Conservation (phyloP, 1,140 invertebrate species). For the Tetramorium simillimum region DNA sequence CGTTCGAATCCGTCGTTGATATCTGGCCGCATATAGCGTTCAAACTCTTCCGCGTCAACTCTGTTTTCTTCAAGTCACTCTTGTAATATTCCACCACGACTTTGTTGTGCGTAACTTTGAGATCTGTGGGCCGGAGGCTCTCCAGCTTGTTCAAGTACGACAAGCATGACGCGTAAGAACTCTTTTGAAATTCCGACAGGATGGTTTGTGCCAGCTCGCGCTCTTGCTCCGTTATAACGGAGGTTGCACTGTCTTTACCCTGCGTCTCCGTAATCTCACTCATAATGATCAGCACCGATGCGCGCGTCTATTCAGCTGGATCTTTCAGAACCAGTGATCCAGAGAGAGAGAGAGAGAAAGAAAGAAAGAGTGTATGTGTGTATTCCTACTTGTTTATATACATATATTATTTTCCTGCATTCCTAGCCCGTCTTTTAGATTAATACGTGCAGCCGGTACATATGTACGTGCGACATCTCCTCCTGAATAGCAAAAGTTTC, state of each 20-base stretch:
- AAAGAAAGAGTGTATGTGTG: too few relatives aligned
- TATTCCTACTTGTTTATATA: too few relatives aligned
- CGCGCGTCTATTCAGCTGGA: too few relatives aligned
- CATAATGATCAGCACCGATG: conserved; percentile 63
- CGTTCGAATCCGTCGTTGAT: conserved; percentile 84
- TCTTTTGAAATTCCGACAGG: conserved; percentile 86
- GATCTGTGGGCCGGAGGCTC: conserved; percentile 86
- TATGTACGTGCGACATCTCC: too few relatives aligned
- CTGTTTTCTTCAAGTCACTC: conserved; percentile 89
- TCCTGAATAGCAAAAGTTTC: too few relatives aligned
- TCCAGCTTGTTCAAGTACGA: conserved; percentile 88
- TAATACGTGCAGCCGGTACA: too few relatives aligned
- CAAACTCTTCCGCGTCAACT: conserved; percentile 89
- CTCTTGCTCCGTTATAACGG: conserved; percentile 86
- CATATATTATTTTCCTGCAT: too few relatives aligned
- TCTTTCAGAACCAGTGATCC: too few relatives aligned
- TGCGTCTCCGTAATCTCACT: conserved; percentile 72
- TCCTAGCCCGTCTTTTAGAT: too few relatives aligned
- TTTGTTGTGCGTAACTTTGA: conserved; percentile 91
- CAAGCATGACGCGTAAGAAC: conserved; percentile 87
- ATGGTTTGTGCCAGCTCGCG: conserved; percentile 86
- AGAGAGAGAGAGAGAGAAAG: too few relatives aligned
- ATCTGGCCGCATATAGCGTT: conserved; percentile 87
- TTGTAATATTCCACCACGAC: conserved; percentile 90
- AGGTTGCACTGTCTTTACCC: conserved; percentile 67